Evolutionary conservation across 2,888 invertebrate species (phyloP), one percentile per base, ranked within the genome.

Genomic region (Fragum fragum): DNA sequence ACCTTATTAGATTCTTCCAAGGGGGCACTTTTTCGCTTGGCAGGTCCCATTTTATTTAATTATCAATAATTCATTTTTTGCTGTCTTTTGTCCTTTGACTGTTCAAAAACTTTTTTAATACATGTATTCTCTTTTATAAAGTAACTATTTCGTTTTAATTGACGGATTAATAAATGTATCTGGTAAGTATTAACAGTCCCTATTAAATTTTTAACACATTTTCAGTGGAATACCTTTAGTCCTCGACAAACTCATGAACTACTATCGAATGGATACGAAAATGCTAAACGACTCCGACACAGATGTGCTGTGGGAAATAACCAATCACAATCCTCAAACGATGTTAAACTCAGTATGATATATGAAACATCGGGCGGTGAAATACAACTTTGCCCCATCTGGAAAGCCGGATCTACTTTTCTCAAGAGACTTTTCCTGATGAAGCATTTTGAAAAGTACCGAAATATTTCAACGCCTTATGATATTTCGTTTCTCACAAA

Each of bases 321-420:
- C 29, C n/a, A 32, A 9, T 39, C 59, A 11, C 11, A 39, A 9
- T 36, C 39, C 42, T 3, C 18, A 9, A 42, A 61, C 9, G 16
- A 16, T 26, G 61, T 73, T 1, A 28, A 36, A 1, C 39, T 73
- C 21, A 57, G 29, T 26, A 42, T 42, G 42, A 42, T 39, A 18
- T 73, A 42, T 36, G 14, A 63, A 32, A 47, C 68, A 11, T 7
- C 23, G 26, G 47, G 66, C 39, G 53, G 26, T 16, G 55, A 74
- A 29, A 21, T 74, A 29, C 53, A 74, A 26, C 26, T 74, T 18
- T 74, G 74, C 55, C 55, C 74, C 1, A 70, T 83, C 11, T 83
- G 82, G 82, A 83, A 83, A 47, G 63, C 76, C 14, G 82, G 79
- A 2, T 61, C 79, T 11, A 83, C 82, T 18, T 76, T 73, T 47